phyloP scores from a whole-genome alignment of 2,113 vertebrate species.

The Zosterops borbonicus region DNA sequence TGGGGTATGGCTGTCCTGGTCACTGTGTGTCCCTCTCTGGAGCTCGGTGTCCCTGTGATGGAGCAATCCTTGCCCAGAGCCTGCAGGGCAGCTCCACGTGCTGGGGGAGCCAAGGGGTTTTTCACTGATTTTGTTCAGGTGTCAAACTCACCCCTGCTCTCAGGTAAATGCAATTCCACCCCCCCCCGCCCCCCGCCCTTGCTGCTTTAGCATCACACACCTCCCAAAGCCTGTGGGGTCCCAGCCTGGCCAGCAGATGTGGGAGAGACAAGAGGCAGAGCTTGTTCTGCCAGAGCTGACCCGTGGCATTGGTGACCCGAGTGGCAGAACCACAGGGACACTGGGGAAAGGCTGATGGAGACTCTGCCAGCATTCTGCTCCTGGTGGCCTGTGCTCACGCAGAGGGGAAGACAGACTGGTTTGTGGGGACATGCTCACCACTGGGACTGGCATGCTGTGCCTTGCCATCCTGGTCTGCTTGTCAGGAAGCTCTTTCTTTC shows the following conservation, averaged over 20 bases:
- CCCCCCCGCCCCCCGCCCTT: no score
- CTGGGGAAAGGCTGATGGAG: accelerated
- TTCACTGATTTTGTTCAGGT: not conserved
- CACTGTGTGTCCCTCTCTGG: not conserved
- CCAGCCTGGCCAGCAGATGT: not conserved
- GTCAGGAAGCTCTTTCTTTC: not conserved
- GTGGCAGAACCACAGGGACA: accelerated
- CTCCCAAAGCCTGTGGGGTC: not conserved
- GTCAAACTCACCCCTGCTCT: not conserved
- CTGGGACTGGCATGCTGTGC: not conserved
- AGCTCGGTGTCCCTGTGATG: not conserved
- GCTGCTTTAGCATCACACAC: not conserved
- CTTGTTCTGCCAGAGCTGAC: not conserved
- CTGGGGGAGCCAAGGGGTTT: not conserved
- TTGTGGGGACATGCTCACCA: not conserved
- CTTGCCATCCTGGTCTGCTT: not conserved
- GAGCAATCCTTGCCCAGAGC: not conserved
- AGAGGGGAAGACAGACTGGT: not conserved
- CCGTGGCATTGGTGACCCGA: accelerated
- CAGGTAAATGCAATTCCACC: not conserved
- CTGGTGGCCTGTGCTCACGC: not conserved
- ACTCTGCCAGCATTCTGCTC: not conserved
- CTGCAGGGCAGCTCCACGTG: not conserved
- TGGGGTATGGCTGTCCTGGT: not conserved
- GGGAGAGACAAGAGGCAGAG: not conserved